phyloP scores from a whole-genome alignment of 2,888 invertebrate genomes.

The Spodoptera picta region DNA sequence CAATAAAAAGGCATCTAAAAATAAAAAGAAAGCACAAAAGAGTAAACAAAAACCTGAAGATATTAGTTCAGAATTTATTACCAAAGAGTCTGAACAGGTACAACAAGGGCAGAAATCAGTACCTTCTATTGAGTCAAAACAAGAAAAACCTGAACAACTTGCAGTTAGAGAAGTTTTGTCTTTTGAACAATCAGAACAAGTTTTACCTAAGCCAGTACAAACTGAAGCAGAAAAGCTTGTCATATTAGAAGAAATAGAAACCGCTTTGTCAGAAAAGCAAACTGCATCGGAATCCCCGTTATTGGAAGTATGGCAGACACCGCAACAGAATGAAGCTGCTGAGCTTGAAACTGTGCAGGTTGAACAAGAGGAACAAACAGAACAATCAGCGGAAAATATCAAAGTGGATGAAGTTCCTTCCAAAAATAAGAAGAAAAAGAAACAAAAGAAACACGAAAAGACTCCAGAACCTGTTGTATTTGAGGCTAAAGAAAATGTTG shows the following conservation, averaged over 20 bases:
- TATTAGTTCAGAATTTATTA: conserved; percentile 18
- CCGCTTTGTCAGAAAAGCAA: background rate
- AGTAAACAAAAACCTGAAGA: conserved; percentile 23
- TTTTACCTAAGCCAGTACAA: too few species aligned
- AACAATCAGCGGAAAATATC: conserved; percentile 6
- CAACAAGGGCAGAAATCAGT: conserved; percentile 6
- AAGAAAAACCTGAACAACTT: conserved; percentile 1
- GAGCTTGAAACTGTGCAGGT: background rate
- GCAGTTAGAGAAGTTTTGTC: too few species aligned
- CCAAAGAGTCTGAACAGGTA: conserved; percentile 22
- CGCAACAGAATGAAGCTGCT: background rate
- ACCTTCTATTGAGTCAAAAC: background rate
- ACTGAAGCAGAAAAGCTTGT: too few species aligned
- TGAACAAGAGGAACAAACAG: conserved; percentile 2
- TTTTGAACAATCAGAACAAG: background rate
- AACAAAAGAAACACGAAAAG: conserved; percentile 66
- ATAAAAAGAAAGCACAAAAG: conserved; percentile 46
- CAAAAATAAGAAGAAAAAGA: conserved; percentile 71
- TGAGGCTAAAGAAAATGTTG: conserved; percentile 52
- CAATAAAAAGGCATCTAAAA: conserved; percentile 37
- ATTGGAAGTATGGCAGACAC: background rate
- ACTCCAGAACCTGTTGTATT: conserved; percentile 50
- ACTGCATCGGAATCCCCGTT: background rate
- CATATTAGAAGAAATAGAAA: conserved; percentile 4
- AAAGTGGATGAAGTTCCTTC: conserved; percentile 26